Percentiles rank a stretch among this genome's conserved stretches.
Conservation (phyloP, 2,113 vertebrate species). For the Scomber scombrus region DNA sequence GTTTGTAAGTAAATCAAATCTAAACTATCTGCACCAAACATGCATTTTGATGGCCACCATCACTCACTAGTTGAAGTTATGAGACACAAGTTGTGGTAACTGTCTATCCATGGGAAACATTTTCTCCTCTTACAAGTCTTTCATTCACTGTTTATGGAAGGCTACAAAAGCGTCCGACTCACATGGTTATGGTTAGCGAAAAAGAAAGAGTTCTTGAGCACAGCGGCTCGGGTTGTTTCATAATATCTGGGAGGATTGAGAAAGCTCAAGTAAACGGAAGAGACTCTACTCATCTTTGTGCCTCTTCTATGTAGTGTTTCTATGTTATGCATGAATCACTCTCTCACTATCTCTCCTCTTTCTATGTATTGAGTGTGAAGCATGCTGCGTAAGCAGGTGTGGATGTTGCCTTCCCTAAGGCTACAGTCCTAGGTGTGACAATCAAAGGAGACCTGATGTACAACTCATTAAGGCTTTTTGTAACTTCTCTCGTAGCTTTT, state of each 20-base stretch:
- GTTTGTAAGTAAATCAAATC: constrained; percentile 53
- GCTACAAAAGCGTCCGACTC: constrained; percentile 54
- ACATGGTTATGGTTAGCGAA: constrained; percentile 70
- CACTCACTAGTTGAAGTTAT: constrained; percentile 46
- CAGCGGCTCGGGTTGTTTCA: constrained; percentile 35
- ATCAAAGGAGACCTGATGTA: constrained; percentile 21
- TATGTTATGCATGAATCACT: constrained; percentile 3
- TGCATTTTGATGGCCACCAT: constrained; percentile 43
- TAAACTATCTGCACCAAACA: constrained; percentile 38
- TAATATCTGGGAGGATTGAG: constrained; percentile 31
- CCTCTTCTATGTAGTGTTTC: constrained; percentile 7
- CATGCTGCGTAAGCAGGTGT: constrained; percentile 30
- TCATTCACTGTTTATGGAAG: constrained; percentile 56
- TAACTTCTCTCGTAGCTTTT: background rate
- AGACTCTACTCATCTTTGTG: constrained; percentile 23
- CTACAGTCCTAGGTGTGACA: constrained; percentile 35
- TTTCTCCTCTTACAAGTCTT: constrained; percentile 46
- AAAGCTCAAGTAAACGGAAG: constrained; percentile 26
- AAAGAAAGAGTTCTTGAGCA: constrained; percentile 38
- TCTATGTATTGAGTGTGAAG: background rate
- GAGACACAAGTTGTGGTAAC: constrained; percentile 57
- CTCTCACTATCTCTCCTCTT: background rate
- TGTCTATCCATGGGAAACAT: constrained; percentile 64
- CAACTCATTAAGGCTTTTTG: constrained; percentile 28
- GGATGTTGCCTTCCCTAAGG: constrained; percentile 11